Evolutionary conservation across 2,113 vertebrate species (phyloP).

Genomic region (Coturnix japonica): DNA sequence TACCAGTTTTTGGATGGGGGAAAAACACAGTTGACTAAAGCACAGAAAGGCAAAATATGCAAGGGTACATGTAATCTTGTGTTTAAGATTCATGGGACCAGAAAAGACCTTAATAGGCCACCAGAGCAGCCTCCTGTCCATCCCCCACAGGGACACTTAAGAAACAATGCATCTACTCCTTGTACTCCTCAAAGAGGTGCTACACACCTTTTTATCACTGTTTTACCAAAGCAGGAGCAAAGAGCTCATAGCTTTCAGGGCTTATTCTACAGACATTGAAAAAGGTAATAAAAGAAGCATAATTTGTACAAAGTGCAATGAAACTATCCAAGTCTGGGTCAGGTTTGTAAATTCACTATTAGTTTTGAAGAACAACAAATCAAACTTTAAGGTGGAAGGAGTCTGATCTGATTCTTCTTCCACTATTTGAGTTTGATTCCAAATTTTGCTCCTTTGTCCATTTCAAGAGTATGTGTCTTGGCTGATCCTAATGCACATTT

Average conservation of each 20-base stretch:
- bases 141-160: neutral
- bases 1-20: neutral
- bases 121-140: neutral
- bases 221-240: neutral
- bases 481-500: neutral
- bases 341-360: neutral
- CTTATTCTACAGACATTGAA: neutral
- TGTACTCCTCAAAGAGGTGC: neutral
- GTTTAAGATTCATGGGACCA: neutral
- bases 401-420: neutral
- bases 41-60: constrained; percentile 1
- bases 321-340: constrained; percentile 2
- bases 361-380: constrained; percentile 13
- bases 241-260: neutral
- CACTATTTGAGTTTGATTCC: constrained; percentile 60
- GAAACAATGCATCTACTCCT: neutral
- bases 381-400: neutral
- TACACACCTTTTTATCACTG: neutral
- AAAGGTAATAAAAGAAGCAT: neutral
- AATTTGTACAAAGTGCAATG: constrained; percentile 8
- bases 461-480: neutral
- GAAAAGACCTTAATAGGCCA: neutral
- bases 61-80: neutral
- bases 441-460: neutral
- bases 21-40: neutral